Evolutionary conservation across 1,140 invertebrate genomes (phyloP), one percentile per base, ranked within the genome.

Genomic region (Cydia strobilella): DNA sequence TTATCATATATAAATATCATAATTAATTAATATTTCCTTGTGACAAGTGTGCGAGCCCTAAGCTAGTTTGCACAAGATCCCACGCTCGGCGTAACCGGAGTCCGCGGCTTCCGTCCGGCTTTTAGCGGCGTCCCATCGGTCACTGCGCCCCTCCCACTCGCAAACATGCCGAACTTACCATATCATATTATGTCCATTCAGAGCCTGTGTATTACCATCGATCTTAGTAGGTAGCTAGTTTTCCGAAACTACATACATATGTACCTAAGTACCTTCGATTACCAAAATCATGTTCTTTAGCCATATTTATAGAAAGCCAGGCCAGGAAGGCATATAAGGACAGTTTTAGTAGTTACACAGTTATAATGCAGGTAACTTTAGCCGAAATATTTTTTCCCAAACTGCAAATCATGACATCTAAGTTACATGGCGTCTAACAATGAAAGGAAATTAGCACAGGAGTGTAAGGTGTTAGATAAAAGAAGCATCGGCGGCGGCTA

Each of bases 71-170:
- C 82, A 80, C 74, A 76, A 82, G 81, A 79, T 92, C 89, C 90
- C 89, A 92, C 90, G 90, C 84, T 86, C 76, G 81, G 73, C 84
- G 89, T 89, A 90, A 90, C 82, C 81, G 75, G 88, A 90, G 87
- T 79, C 83, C 83, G 86, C 81, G 83, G 86, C 90, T 91, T 91
- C 90, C 90, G 90, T 92, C 90, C 90, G 90, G 90, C 90, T 92
- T 92, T 92, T 92, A 92, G 88, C 89, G 88, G 80, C 85, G 84
- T 84, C 90, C 85, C 89, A 92, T 90, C 90, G 87, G 87, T 90
- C 89, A 91, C 84, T 84, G 81, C 80, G 74, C 75, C 76, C 74
- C 75, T 59, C 79, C 74, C 74, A 74, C 76, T 74, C 72, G 76
- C 78, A 76, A 74, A 79, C 74, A 76, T 75, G 74, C 73, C 48